Evolutionary conservation across 2,797 vertebrate species (phyloP), one percentile per base, ranked within the genome.

Genomic region (Acipenser transmontanus): DNA sequence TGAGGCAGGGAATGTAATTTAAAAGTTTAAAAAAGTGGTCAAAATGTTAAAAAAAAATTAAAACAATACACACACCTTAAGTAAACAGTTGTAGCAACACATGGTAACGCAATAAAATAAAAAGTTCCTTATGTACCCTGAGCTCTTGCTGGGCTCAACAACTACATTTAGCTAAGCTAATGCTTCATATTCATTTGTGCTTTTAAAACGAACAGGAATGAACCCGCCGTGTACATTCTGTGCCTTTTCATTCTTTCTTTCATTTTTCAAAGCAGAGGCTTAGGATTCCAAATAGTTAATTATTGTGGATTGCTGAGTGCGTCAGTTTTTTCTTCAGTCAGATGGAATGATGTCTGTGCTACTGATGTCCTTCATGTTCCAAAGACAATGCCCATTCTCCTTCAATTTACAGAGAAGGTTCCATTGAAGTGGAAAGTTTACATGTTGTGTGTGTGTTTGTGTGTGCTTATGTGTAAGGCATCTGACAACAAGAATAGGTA

Each of bases 381-480:
- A 47, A 61, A 61, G 66, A 49, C 57, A 52, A 50, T 20, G 59
- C 14, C 59, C 1, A 20, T 67, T 61, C 49, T 10, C 59, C 49
- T 14, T 61, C 66, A 67, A n/a, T 61, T 48, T 12, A 8, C 59
- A 61, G 59, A 61, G 13, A 9, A 59, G 62, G 47, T 68, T 64
- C 34, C 60, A 12, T 59, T 68, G 50, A 48, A 54, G 59, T 71
- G 56, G 66, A 50, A 47, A 8, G 13, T 68, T 61, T 52, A 52
- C 57, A 50, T 50, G 49, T n/a, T 49, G 65, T 66, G 52, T 52
- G 52, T 49, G 48, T 59, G 9, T 60, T 2, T 50, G n/a, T 50
- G 50, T 14, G 57, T n/a, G n/a, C 14, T 51, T 4, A 51, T 4
- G 52, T 9, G 64, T 7, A 6, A 9, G 1, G 47, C 48, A 14